phyloP scores from a whole-genome alignment of 2,113 vertebrate species.

The Hiodon tergisus region DNA sequence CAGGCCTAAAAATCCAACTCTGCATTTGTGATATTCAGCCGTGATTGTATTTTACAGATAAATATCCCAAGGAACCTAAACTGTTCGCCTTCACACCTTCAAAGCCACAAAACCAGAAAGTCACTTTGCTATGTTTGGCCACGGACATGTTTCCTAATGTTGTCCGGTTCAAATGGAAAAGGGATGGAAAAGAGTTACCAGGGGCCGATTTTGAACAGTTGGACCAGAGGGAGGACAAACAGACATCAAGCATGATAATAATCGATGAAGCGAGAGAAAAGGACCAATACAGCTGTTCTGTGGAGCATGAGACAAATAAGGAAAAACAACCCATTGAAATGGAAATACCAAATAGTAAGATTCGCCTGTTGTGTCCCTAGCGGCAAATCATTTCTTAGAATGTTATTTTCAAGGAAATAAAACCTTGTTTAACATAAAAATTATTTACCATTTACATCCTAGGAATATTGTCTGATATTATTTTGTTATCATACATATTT shows the following conservation, averaged over 20 bases:
- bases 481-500: too few relatives aligned
- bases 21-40: neutral
- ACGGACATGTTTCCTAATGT: slow-evolving; percentile 30
- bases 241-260: neutral
- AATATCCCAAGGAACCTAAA: neutral
- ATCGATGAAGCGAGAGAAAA: too few relatives aligned
- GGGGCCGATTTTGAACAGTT: neutral
- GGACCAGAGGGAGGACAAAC: neutral
- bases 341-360: neutral
- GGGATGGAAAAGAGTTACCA: rapidly evolving
- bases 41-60: neutral
- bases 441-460: too few relatives aligned
- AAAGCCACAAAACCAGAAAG: neutral
- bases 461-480: too few relatives aligned
- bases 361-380: too few relatives aligned
- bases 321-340: too few relatives aligned
- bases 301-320: neutral
- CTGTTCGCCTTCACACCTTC: slow-evolving; percentile 11
- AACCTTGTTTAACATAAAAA: too few relatives aligned
- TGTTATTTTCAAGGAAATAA: too few relatives aligned
- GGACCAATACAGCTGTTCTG: neutral
- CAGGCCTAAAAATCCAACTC: neutral
- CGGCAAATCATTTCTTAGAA: too few relatives aligned
- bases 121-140: slow-evolving; percentile 29
- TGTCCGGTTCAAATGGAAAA: slow-evolving; percentile 28